Base-by-base conservation (phyloP, 2,113 vertebrate genomes). In the Chaetops frenatus region DNA sequence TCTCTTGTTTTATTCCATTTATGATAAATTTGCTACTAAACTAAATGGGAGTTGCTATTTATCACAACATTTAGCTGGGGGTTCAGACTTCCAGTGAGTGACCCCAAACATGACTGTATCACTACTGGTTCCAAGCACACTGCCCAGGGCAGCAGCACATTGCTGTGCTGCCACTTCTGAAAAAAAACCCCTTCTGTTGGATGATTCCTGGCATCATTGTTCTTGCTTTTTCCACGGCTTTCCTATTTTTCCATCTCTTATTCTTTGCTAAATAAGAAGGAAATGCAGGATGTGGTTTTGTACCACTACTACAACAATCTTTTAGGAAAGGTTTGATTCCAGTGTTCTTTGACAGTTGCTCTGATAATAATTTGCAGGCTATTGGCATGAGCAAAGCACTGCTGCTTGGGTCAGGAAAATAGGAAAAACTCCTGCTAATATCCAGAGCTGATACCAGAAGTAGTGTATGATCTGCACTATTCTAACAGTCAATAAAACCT, bases 41-140 rank as follows among this genome's bases (percentile, higher is more conserved):
- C 14, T 29, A 21, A 64, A 5, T 14, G 11, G 24, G 27, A 36
- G 22, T 25, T 84, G 44, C 35, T 60, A 5, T 88, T 60, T 85
- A 24, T 74, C 36, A 33, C 31, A 64, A 13, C 27, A 17, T 80
- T 77, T 58, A 38, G 5, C 2, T 17, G 35, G 22, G 17, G 21
- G 22, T 51, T 80, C 44, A 64, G 64, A 24, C 44, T 62, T 74
- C 4, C 10, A 20, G 1, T 0, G 0, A n/a, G 14, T 45, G 40
- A 29, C 18, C 42, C 44, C 29, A 2, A 33, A 7, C 4, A 4
- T 1, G 35, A 7, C 64, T 85, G 7, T 25, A 3, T 57, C 51
- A 4, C 8, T 38, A 6, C 28, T 45, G 9, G 8, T 57, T n/a
- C 4, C 53, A 23, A 8, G 29, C 18, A 5, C 9, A 17, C 35